Evolutionary conservation across 2,888 invertebrate genomes (phyloP).

Genomic region (Muscina levida): DNA sequence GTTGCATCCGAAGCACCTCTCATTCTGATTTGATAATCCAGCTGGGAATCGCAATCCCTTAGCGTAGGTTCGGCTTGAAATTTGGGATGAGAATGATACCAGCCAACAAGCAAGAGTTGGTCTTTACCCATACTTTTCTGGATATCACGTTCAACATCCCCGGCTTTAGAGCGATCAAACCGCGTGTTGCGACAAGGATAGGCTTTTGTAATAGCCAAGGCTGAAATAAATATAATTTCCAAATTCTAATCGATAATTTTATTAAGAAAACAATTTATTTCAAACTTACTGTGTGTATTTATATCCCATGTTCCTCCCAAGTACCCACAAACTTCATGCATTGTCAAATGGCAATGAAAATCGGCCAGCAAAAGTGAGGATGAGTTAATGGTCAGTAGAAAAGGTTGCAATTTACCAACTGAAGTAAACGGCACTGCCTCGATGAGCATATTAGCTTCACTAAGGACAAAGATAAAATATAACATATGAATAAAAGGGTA

Average conservation of each 20-base stretch:
- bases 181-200: conserved; percentile 93
- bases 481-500: conserved; percentile 4
- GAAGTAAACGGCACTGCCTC: conserved; percentile 93
- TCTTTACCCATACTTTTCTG: conserved; percentile 90
- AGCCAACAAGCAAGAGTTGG: conserved; percentile 91
- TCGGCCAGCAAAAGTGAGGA: conserved; percentile 93
- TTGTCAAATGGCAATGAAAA: conserved; percentile 96
- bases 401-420: conserved; percentile 95
- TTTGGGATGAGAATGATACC: conserved; percentile 97
- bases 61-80: conserved; percentile 92
- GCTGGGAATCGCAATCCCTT: conserved; percentile 93
- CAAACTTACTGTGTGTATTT: conserved; percentile 93
- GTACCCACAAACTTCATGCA: conserved; percentile 97
- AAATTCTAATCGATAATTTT: background rate
- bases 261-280: background rate
- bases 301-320: conserved; percentile 97
- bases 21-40: conserved; percentile 97
- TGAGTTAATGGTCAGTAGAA: conserved; percentile 91
- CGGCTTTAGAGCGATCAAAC: conserved; percentile 88
- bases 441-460: conserved; percentile 93
- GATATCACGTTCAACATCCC: conserved; percentile 90
- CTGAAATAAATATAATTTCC: too few species aligned
- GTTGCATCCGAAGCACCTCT: conserved; percentile 93
- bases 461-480: conserved; percentile 75
- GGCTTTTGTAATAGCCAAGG: conserved; percentile 91